Evolutionary conservation across 2,797 vertebrate genomes (phyloP).

Genomic region (Fundulus diaphanus): DNA sequence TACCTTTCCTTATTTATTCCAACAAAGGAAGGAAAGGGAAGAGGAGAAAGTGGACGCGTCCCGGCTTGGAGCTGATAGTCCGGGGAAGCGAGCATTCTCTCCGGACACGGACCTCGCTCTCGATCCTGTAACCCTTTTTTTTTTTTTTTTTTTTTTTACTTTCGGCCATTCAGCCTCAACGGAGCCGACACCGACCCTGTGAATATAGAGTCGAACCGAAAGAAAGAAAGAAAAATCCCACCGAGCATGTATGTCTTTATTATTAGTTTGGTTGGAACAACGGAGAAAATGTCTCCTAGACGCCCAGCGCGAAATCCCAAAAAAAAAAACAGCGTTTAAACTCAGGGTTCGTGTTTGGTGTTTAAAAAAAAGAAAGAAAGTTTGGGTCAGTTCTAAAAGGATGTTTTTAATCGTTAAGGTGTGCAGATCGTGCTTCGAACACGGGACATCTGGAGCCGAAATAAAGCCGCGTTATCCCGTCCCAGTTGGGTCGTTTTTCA

Average conservation of each 20-base stretch:
- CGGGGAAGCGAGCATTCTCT: slow-evolving; percentile 24
- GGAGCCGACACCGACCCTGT: not conserved
- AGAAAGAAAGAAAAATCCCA: not conserved
- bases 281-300: not conserved
- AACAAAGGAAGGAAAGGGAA: not conserved
- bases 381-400: not conserved
- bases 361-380: not conserved
- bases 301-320: not conserved
- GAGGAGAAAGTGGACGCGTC: slow-evolving; percentile 20
- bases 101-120: slow-evolving; percentile 43
- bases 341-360: not conserved
- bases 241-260: slow-evolving; percentile 23
- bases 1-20: not conserved
- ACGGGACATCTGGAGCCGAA: not conserved
- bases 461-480: not conserved
- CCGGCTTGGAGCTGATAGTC: slow-evolving; percentile 20
- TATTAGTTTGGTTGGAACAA: slow-evolving; percentile 2
- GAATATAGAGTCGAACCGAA: not conserved
- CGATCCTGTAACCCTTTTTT: not conserved
- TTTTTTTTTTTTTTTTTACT: too few relatives aligned
- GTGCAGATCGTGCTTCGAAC: not conserved
- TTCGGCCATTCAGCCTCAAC: not conserved
- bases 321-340: not conserved
- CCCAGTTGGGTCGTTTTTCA: not conserved
- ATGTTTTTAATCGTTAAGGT: not conserved